Conservation (phyloP, 1,140 invertebrate species). For the Littorina saxatilis region DNA sequence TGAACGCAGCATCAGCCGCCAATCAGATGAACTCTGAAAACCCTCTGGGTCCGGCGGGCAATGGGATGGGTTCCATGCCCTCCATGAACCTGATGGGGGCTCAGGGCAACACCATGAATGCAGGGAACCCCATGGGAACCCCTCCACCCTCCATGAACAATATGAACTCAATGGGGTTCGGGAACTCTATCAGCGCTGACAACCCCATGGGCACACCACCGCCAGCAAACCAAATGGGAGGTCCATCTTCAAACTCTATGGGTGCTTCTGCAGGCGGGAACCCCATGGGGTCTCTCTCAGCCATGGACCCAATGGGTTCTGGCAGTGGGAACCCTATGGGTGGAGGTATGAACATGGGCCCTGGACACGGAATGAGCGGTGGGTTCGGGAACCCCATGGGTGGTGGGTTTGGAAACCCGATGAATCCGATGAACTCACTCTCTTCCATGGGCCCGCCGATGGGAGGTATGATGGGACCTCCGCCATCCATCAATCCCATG, state of each 20-base stretch:
- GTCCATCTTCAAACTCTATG: not conserved
- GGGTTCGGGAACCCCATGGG: conserved; percentile 3
- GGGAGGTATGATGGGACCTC: not conserved
- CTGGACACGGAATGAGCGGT: not conserved
- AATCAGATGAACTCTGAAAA: not conserved
- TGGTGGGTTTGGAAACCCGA: not conserved
- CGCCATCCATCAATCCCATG: not conserved
- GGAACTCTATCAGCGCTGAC: conserved; percentile 8
- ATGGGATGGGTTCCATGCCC: not conserved
- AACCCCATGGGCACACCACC: conserved; percentile 20
- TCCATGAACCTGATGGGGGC: not conserved
- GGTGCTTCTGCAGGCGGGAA: not conserved
- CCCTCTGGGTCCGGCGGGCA: not conserved
- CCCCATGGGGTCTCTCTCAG: not conserved
- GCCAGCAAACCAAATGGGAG: not conserved
- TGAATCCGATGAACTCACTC: not conserved
- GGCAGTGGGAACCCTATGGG: conserved; percentile 16
- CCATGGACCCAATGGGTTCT: not conserved
- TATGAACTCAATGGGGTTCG: not conserved
- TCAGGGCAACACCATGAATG: not conserved
- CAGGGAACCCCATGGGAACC: conserved; percentile 13
- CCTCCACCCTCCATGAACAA: conserved; percentile 13
- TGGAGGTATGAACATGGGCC: not conserved
- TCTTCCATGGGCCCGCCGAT: not conserved
- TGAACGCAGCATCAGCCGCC: not conserved